phyloP scores from a whole-genome alignment of 2,113 vertebrate genomes.

The Lasiurus borealis region DNA sequence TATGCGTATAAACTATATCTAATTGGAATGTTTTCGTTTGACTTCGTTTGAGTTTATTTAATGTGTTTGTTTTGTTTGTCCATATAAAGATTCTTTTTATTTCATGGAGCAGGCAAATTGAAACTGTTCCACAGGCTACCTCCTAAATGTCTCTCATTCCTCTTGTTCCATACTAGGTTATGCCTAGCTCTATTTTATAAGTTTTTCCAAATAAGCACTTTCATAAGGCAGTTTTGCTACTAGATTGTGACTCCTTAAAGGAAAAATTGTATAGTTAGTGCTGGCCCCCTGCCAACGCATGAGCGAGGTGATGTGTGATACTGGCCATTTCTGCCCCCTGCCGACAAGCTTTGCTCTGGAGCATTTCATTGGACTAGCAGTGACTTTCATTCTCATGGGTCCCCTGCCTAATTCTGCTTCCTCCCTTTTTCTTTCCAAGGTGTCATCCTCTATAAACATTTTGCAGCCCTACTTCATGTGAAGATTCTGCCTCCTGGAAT shows the following conservation, averaged over 20 bases:
- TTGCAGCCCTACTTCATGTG: background rate
- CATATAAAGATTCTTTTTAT: background rate
- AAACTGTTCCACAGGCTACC: background rate
- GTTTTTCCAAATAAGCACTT: background rate
- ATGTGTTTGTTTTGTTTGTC: background rate
- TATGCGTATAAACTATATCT: background rate
- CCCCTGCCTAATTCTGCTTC: background rate
- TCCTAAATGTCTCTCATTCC: background rate
- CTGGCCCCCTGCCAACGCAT: too few relatives aligned
- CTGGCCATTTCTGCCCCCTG: too few relatives aligned
- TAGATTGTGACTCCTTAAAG: background rate
- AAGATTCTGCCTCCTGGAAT: background rate
- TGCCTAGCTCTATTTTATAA: background rate
- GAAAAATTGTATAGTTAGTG: background rate
- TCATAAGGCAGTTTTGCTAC: background rate
- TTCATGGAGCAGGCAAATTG: background rate
- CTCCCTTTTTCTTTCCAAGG: background rate
- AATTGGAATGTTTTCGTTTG: background rate
- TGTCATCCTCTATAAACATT: background rate
- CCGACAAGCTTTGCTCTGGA: background rate
- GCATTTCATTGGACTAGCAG: background rate
- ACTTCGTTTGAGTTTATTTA: background rate
- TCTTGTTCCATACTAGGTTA: background rate
- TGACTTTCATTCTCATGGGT: background rate
- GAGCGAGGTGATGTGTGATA: background rate